phyloP scores from a whole-genome alignment of 2,113 vertebrate species.

The Seriola dumerili region DNA sequence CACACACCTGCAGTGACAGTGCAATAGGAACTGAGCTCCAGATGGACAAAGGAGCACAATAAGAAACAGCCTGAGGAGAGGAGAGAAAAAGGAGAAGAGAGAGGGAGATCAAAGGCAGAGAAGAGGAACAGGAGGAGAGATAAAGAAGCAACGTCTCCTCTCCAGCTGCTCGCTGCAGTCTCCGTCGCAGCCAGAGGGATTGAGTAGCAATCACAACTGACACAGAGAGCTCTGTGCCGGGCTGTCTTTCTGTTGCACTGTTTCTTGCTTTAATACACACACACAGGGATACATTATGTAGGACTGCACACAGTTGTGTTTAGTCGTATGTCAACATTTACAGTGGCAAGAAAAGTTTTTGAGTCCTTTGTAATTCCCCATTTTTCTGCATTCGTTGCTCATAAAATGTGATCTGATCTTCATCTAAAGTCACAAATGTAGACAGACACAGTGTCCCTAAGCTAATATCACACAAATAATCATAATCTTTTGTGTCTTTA shows the following conservation, averaged over 20 bases:
- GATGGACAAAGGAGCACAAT: slow-evolving; percentile 63
- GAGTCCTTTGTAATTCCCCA: too few relatives aligned
- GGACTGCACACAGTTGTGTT: background rate
- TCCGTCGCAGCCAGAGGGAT: slow-evolving; percentile 36
- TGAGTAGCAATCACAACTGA: slow-evolving; percentile 44
- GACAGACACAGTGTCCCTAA: too few relatives aligned
- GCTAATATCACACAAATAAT: too few relatives aligned
- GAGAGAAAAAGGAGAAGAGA: slow-evolving; percentile 24
- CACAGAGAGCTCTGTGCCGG: slow-evolving; percentile 16
- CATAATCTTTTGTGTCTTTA: too few relatives aligned
- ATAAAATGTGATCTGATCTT: too few relatives aligned
- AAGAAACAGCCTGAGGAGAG: slow-evolving; percentile 57
- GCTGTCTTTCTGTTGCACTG: slow-evolving; percentile 7
- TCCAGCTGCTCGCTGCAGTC: slow-evolving; percentile 59
- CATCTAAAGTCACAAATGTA: too few relatives aligned
- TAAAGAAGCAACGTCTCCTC: slow-evolving; percentile 53
- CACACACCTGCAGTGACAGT: slow-evolving; percentile 35
- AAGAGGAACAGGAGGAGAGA: slow-evolving; percentile 55
- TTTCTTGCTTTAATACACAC: background rate
- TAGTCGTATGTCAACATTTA: background rate
- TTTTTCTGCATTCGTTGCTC: too few relatives aligned
- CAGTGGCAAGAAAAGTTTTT: too few relatives aligned
- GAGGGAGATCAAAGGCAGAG: slow-evolving; percentile 66
- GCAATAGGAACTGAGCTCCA: slow-evolving; percentile 43
- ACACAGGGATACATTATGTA: background rate